Evolutionary conservation across 92 coral and sea anemone genomes (phyloP), one percentile per base, ranked within the genome.

Genomic region (Zoanthus sansibaricus): DNA sequence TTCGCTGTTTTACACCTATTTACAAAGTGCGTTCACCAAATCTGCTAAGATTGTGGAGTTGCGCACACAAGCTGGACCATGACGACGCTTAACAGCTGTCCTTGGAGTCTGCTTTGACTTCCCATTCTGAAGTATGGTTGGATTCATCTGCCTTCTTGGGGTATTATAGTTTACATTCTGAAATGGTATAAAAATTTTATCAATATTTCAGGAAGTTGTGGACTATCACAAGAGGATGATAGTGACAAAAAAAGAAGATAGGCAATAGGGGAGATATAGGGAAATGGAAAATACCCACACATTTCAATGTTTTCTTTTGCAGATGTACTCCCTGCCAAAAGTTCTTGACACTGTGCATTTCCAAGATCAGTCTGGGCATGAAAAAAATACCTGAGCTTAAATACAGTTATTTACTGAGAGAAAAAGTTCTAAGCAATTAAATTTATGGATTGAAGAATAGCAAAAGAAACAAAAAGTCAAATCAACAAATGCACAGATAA

Each of bases 121-220:
- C 69, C 88, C 91, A 82, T 88, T 82, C 49, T 45, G 55, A 82
- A 88, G 82, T 73, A 88, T 74, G 68, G 91, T 88, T 7, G 90
- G 90, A 87, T 77, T 86, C 77, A 5, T 86, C 75, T 82, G 87
- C 91, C 84, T 72, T 6, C 84, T 88, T 42, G 47, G 76, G 75
- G 82, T 49, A 80, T 79, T 51, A 80, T 71, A 72, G 69, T 87
- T 87, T 68, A 1, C 90, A 79, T 37, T 80, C 86, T 79, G 88
- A 84, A 78, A 71, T 56, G 76, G 87, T n/a, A 69, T 21, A 83
- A 45, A 83, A 44, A 83, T 20, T 30, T 25, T 86, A 76, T 77
- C 54, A 75, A 86, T 67, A 13, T 78, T 1, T 77, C 75, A 62
- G 83, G 64, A 67, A 75, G 46, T 86, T 45, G 76, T 59, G 72